These are phyloP conservation scores for Cataglyphis rosenhaueri DNA, from an alignment of 2,888 invertebrate species.

Conservation along the genomic window DNA sequence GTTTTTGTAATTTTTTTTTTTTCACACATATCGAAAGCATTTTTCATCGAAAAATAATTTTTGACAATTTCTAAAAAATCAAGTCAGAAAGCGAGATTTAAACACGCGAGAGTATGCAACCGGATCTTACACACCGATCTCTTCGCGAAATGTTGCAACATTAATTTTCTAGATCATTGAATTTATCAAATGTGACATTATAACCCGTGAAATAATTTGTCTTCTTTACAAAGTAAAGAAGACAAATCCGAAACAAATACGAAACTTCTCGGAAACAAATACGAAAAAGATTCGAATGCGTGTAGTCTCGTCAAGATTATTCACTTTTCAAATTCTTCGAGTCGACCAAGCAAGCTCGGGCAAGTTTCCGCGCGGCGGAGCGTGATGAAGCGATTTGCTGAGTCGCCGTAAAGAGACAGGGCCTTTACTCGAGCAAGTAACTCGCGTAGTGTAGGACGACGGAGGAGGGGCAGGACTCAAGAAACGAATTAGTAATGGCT, in stretches of 20 bases:
- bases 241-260: too few species aligned
- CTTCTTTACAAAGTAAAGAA: neutral
- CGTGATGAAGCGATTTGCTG: constrained; percentile 71
- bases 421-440: constrained; percentile 38
- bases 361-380: constrained; percentile 34
- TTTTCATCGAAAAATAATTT: neutral
- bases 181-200: neutral
- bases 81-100: neutral
- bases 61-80: neutral
- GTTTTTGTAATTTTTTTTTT: too few species aligned
- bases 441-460: constrained; percentile 22
- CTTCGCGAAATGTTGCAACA: neutral
- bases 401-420: constrained; percentile 70
- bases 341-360: constrained; percentile 15
- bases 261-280: constrained; percentile 6
- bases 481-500: constrained; percentile 71
- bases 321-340: constrained; percentile 10
- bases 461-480: constrained; percentile 42
- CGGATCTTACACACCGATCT: neutral
- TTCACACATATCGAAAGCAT: neutral
- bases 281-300: neutral
- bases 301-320: constrained; percentile 4
- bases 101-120: neutral
- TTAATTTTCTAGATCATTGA: neutral
- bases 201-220: neutral